Conservation (phyloP, 2,113 vertebrate species). For the Sceloporus undulatus region DNA sequence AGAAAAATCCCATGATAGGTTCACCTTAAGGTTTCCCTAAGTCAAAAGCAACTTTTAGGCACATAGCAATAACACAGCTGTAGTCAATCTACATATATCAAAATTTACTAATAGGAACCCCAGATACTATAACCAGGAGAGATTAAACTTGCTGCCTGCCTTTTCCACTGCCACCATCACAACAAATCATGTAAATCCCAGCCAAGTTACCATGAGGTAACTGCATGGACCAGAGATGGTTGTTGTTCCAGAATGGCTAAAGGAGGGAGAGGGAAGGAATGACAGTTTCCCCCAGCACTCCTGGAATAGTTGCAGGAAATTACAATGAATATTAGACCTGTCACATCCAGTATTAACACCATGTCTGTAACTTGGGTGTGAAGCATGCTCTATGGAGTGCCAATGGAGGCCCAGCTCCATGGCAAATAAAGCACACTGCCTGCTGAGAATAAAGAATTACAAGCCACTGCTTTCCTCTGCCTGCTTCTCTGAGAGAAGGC, state of each 20-base stretch:
- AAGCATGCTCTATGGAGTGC: not conserved
- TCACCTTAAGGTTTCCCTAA: no score
- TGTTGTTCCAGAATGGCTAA: accelerated
- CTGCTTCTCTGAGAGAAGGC: not conserved
- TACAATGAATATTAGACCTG: conserved; percentile 6
- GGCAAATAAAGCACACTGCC: accelerated
- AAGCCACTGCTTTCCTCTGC: not conserved
- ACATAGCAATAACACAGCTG: no score
- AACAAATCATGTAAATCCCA: not conserved
- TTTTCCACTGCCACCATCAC: not conserved
- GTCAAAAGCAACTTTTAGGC: no score
- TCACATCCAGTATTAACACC: conserved; percentile 7
- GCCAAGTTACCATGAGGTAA: no score
- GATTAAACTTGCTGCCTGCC: not conserved
- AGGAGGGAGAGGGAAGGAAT: not conserved
- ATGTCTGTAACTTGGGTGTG: not conserved
- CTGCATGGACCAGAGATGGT: not conserved
- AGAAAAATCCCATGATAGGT: no score
- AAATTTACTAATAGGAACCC: not conserved
- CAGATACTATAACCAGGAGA: not conserved
- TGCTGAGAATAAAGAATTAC: not conserved
- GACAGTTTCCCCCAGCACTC: not conserved
- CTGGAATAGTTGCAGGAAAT: conserved; percentile 5
- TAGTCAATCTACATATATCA: not conserved
- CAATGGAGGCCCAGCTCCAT: not conserved